These are phyloP conservation scores for Chascanopsetta lugubris DNA, from an alignment of 2,113 vertebrate genomes.

Conservation along the genomic window DNA sequence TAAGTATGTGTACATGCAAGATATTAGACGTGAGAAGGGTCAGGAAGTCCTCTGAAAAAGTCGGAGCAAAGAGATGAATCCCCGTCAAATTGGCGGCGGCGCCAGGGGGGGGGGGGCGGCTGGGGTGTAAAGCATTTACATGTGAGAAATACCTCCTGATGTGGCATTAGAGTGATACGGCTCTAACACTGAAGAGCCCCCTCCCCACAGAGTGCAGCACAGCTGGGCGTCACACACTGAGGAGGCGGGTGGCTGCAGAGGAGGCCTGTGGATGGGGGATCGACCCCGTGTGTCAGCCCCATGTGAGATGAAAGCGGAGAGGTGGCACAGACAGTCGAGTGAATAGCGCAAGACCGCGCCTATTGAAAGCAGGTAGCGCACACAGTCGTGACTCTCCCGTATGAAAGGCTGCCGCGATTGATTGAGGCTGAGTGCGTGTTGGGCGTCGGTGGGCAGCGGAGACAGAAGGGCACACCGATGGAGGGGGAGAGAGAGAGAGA, in stretches of 20 bases:
- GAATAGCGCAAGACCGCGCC: neutral
- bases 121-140: neutral
- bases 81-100: neutral
- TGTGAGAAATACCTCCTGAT: neutral
- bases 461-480: constrained; percentile 64
- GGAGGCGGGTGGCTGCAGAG: neutral
- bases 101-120: neutral
- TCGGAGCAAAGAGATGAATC: neutral
- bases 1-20: neutral
- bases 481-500: too few relatives aligned
- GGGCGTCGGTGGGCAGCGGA: constrained; percentile 66
- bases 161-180: constrained; percentile 1
- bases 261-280: constrained; percentile 14
- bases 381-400: constrained; percentile 64
- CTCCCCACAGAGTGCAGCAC: constrained; percentile 4
- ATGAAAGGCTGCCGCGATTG: constrained; percentile 43
- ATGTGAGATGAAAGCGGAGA: constrained; percentile 15
- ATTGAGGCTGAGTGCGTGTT: constrained; percentile 57
- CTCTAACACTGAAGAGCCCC: constrained; percentile 13
- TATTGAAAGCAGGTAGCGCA: constrained; percentile 29
- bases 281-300: constrained; percentile 14
- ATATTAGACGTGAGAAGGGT: neutral
- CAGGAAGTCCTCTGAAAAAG: constrained; percentile 1
- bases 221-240: constrained; percentile 8
- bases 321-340: neutral